These are phyloP conservation scores for Brienomyrus longianalis DNA, from an alignment of 2,113 vertebrate species.

Conservation along the genomic window DNA sequence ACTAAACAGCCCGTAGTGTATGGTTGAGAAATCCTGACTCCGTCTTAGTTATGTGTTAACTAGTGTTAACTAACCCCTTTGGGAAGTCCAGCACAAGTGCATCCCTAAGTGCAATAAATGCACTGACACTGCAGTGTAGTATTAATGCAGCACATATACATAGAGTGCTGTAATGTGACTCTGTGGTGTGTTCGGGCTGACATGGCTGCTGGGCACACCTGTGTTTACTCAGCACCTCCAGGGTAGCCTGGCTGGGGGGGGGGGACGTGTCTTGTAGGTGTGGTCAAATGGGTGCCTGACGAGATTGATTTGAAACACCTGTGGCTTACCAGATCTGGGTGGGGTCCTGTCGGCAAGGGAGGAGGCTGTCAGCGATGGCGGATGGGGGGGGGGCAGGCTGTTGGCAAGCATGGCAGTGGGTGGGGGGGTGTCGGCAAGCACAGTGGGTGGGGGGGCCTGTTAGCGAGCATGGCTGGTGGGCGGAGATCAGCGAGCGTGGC, in stretches of 20 bases:
- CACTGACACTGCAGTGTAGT: not conserved
- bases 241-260: too few species aligned
- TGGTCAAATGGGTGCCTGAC: not conserved
- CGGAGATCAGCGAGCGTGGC: not conserved
- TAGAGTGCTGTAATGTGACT: not conserved
- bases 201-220: not conserved
- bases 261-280: not conserved
- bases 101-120: not conserved
- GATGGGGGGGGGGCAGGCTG: not conserved
- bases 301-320: not conserved
- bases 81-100: not conserved
- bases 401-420: not conserved
- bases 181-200: not conserved
- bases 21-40: not conserved
- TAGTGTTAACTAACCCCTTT: too few species aligned
- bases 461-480: not conserved
- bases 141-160: not conserved
- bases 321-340: not conserved
- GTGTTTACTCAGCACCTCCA: too few species aligned
- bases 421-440: not conserved
- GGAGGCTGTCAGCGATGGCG: not conserved
- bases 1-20: not conserved
- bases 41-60: not conserved
- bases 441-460: not conserved
- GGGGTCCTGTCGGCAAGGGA: too few species aligned